Evolutionary conservation across 1,140 invertebrate species (phyloP), one percentile per base, ranked within the genome.

Genomic region (Leptinotarsa undecemlineata): DNA sequence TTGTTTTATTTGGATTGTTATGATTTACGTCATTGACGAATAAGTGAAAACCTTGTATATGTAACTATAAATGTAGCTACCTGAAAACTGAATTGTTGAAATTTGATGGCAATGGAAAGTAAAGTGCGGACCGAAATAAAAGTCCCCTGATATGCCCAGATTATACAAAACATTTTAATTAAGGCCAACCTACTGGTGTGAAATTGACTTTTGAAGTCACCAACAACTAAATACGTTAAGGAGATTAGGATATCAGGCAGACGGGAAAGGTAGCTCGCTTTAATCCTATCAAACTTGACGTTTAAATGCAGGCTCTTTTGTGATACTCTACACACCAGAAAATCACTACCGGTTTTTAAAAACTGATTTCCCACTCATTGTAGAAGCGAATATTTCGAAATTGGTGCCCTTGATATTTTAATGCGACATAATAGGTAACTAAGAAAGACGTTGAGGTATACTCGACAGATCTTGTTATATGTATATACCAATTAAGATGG

Each of bases 201-300:
- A 72, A 72, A 72, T 72, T 72, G 71, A 72, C 71, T 69, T 72
- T 77, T 72, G 69, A 75, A 77, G 68, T 77, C 74, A 72, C 70
- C 63, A 77, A 70, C 76, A 73, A 71, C 73, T 77, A 74, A 77
- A 77, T 73, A 63, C 66, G 77, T 76, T 78, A 76, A 78, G 77
- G 42, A 76, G 77, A 78, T 78, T 78, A 78, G 23, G 48, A 72
- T 74, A 67, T 72, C 14, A 74, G 47, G 26, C n/a, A 23, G 19
- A 73, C 26, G 47, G 21, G 63, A 72, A 76, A 78, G 68, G 71
- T 71, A 69, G 63, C 66, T 67, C 61, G 74, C 23, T 68, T 76
- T 78, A 78, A 78, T 78, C 77, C 77, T 51, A 76, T 78, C 77
- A 78, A 68, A 78, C 51, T 78, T 78, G 77, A 78, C 77, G 74